A percentile compares a stretch with the other conserved stretches of the same genome.
Evolutionary conservation across 2,113 vertebrate species (phyloP).

Genomic region (Globicephala melas): DNA sequence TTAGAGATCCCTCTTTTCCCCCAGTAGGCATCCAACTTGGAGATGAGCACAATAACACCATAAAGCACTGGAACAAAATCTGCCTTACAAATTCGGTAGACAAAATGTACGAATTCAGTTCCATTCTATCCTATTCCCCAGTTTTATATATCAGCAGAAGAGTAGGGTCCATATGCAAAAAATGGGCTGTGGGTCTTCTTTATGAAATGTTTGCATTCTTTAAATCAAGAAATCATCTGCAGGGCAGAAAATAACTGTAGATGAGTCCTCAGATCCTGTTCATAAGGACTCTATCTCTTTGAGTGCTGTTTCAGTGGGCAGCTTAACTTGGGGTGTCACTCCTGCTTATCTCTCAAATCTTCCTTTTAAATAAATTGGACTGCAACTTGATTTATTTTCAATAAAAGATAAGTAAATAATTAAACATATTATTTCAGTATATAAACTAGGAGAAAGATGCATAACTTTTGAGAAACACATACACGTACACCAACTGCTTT

Average conservation of each 20-base stretch:
- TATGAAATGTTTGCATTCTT: background rate
- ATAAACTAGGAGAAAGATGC: background rate
- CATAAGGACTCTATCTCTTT: background rate
- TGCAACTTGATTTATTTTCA: background rate
- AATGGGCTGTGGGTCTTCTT: background rate
- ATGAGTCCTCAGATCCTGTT: background rate
- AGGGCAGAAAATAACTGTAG: background rate
- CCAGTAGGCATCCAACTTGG: background rate
- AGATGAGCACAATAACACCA: background rate
- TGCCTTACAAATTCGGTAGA: too few relatives aligned
- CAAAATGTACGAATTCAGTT: background rate
- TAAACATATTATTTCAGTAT: background rate
- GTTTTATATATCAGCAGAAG: background rate
- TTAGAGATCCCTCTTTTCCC: background rate
- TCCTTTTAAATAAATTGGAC: background rate
- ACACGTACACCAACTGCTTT: background rate
- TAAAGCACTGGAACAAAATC: background rate
- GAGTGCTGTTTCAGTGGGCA: background rate
- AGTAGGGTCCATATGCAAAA: background rate
- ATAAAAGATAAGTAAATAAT: background rate
- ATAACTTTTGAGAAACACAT: background rate
- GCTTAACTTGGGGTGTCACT: background rate
- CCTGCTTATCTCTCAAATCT: background rate
- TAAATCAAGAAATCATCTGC: background rate
- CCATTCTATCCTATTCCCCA: background rate